Percentiles rank a stretch among this genome's conserved stretches.
These are phyloP conservation scores for Buteo buteo DNA, from an alignment of 2,113 vertebrate species.

Conservation along the genomic window DNA sequence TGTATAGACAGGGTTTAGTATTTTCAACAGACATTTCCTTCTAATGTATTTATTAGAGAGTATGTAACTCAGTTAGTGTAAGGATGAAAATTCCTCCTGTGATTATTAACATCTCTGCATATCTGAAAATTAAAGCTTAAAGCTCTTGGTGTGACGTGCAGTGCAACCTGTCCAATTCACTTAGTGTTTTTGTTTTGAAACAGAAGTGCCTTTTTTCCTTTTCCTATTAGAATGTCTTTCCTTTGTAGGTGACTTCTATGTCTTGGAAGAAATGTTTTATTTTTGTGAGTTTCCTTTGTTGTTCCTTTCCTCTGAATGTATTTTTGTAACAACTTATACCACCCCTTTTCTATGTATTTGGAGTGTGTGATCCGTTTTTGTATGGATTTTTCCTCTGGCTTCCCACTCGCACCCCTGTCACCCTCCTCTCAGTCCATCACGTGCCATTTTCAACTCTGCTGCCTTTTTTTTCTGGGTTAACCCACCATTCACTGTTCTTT, in stretches of 20 bases:
- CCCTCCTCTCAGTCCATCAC: neutral
- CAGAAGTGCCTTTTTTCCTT: neutral
- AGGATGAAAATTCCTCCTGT: neutral
- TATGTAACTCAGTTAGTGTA: neutral
- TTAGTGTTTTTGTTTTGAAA: neutral
- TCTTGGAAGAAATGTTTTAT: neutral
- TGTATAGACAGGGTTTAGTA: neutral
- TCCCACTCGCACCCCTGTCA: neutral
- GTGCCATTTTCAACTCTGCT: neutral
- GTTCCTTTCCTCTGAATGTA: neutral
- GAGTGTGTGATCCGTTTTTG: neutral
- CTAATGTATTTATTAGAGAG: neutral
- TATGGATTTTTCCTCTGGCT: neutral
- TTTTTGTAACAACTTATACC: neutral
- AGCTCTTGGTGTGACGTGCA: neutral
- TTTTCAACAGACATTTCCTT: neutral
- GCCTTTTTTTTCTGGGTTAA: neutral
- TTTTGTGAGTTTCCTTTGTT: neutral
- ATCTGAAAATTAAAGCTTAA: neutral
- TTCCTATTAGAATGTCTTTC: neutral
- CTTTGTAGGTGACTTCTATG: neutral
- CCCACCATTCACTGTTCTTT: rapidly evolving
- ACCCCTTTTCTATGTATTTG: neutral
- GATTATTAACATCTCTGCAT: neutral
- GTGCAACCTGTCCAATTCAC: neutral